A percentile compares a stretch with the other conserved stretches of the same genome.
Evolutionary conservation across 92 coral and sea anemone species (phyloP).

Genomic region (Epizoanthus fatuus): DNA sequence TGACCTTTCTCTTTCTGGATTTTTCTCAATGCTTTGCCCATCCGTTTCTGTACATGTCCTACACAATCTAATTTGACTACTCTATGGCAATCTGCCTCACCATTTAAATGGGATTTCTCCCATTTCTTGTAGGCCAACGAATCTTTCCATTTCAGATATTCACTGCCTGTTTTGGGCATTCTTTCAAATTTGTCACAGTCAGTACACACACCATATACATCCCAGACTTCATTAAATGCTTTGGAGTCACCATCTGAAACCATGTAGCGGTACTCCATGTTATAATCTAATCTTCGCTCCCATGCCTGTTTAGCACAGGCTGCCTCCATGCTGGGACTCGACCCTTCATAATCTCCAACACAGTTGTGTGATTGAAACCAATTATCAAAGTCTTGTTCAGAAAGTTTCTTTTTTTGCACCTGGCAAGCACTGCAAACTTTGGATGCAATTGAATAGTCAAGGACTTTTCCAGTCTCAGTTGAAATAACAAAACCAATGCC

Average conservation of each 20-base stretch:
- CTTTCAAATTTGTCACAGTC: conserved; percentile 36
- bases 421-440: conserved; percentile 29
- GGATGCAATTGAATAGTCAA: conserved; percentile 40
- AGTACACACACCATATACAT: conserved; percentile 33
- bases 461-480: conserved; percentile 16
- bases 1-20: conserved; percentile 10
- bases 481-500: conserved; percentile 23
- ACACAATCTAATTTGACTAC: conserved; percentile 29
- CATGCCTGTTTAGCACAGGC: conserved; percentile 36
- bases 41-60: conserved; percentile 11
- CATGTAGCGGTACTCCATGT: conserved; percentile 52
- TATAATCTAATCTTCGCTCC: conserved; percentile 29
- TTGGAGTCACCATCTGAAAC: conserved; percentile 61
- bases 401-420: conserved; percentile 17
- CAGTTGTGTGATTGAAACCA: conserved; percentile 32
- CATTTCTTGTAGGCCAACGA: conserved; percentile 23
- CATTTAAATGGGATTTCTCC: not conserved
- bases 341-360: conserved; percentile 36
- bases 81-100: not conserved
- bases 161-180: conserved; percentile 38
- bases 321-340: conserved; percentile 59
- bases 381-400: conserved; percentile 25
- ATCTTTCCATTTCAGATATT: conserved; percentile 36
- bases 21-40: conserved; percentile 26
- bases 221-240: conserved; percentile 42